These are phyloP conservation scores for Ernsta delagoae DNA, from an alignment of 2,888 invertebrate species.

Conservation along the genomic window DNA sequence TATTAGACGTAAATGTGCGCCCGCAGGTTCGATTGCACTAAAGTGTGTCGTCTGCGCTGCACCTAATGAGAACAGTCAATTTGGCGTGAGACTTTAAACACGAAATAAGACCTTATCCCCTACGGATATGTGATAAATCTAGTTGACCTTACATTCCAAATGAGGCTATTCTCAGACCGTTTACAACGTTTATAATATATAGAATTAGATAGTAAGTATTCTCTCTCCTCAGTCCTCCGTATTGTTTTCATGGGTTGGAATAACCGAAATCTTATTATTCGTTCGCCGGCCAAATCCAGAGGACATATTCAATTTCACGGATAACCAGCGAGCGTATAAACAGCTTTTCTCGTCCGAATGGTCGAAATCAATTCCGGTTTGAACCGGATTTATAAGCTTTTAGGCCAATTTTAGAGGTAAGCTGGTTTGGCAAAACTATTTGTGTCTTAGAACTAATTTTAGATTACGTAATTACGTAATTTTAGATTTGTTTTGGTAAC, in stretches of 20 bases:
- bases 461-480: background rate
- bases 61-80: no score
- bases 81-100: no score
- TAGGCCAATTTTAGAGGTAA: conserved; percentile 3
- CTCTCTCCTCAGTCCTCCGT: background rate
- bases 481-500: no score
- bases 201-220: no score
- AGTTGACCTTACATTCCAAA: no score
- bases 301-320: conserved; percentile 67
- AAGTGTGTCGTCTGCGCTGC: no score
- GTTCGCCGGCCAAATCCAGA: conserved; percentile 54
- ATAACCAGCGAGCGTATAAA: conserved; percentile 53
- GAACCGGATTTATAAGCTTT: conserved; percentile 16
- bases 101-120: no score
- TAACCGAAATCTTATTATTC: conserved; percentile 47
- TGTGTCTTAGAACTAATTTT: background rate
- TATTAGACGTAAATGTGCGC: no score
- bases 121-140: no score
- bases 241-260: background rate
- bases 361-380: conserved; percentile 39
- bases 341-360: conserved; percentile 44
- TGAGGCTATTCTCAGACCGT: no score
- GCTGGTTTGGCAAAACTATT: background rate
- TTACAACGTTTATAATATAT: no score
- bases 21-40: no score